Conservation (phyloP, 2,113 vertebrate genomes). For the Stomatorhinus ivindoensis region DNA sequence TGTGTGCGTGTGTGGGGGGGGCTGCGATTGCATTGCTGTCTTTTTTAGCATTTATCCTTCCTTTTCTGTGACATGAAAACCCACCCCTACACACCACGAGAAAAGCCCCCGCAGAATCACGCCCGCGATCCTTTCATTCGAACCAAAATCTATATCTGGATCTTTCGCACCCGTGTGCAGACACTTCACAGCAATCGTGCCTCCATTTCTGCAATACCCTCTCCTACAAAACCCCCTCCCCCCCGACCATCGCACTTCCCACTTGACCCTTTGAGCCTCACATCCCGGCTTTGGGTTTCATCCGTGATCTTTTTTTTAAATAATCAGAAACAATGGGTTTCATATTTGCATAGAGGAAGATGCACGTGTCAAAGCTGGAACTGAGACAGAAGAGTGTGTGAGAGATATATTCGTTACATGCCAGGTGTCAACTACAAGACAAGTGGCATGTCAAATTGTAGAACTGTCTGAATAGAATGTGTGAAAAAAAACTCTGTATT, state of each 20-base stretch:
- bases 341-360: background rate
- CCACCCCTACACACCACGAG: background rate
- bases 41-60: constrained; percentile 11
- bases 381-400: background rate
- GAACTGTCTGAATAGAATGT: background rate
- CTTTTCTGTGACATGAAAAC: background rate
- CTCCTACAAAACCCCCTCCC: background rate
- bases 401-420: background rate
- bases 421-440: background rate
- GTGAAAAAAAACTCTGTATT: background rate
- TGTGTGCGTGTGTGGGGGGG: background rate
- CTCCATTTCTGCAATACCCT: background rate
- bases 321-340: background rate
- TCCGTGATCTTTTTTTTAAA: background rate
- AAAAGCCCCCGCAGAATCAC: background rate
- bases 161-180: background rate
- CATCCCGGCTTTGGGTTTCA: background rate
- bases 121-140: background rate
- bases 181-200: background rate
- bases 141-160: background rate
- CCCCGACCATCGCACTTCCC: no score
- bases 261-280: background rate
- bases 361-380: background rate
- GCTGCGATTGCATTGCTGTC: background rate
- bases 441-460: background rate